A percentile compares a stretch with the other conserved stretches of the same genome.
phyloP scores from a whole-genome alignment of 1,140 invertebrate genomes.

The Mesaphorura yosii region DNA sequence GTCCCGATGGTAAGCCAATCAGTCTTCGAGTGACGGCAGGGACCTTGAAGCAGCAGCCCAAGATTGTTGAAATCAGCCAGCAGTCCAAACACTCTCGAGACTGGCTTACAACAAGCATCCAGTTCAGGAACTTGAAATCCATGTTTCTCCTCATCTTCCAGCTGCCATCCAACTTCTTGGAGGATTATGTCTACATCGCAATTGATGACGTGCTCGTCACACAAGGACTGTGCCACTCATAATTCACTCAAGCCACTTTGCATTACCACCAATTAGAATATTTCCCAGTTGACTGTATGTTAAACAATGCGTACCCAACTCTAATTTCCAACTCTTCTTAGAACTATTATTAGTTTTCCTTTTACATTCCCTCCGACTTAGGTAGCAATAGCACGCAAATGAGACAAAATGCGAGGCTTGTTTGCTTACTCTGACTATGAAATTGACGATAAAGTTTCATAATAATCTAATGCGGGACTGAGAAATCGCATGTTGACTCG shows the following conservation, averaged over 20 bases:
- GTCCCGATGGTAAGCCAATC: slow-evolving; percentile 13
- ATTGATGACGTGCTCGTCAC: slow-evolving; percentile 31
- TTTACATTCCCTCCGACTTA: no score
- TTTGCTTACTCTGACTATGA: no score
- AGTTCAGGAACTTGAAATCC: slow-evolving; percentile 26
- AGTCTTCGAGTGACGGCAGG: slow-evolving; percentile 21
- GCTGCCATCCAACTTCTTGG: slow-evolving; percentile 17
- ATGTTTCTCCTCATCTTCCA: slow-evolving; percentile 30
- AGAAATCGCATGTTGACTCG: no score
- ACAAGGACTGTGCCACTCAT: slow-evolving; percentile 26
- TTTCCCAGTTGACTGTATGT: background rate
- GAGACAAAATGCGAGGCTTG: no score
- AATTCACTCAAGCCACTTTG: no score
- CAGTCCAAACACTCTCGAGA: slow-evolving; percentile 16
- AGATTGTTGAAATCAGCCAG: slow-evolving; percentile 23
- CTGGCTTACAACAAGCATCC: slow-evolving; percentile 28
- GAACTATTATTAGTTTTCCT: no score
- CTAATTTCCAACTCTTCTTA: no score
- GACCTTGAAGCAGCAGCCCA: slow-evolving; percentile 20
- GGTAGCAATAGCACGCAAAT: no score
- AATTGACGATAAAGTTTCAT: no score
- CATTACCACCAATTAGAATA: no score
- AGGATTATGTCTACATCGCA: slow-evolving; percentile 24
- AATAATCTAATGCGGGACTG: no score
- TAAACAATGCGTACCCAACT: background rate